Evolutionary conservation across 2,113 vertebrate genomes (phyloP).

Genomic region (Podarcis raffonei): DNA sequence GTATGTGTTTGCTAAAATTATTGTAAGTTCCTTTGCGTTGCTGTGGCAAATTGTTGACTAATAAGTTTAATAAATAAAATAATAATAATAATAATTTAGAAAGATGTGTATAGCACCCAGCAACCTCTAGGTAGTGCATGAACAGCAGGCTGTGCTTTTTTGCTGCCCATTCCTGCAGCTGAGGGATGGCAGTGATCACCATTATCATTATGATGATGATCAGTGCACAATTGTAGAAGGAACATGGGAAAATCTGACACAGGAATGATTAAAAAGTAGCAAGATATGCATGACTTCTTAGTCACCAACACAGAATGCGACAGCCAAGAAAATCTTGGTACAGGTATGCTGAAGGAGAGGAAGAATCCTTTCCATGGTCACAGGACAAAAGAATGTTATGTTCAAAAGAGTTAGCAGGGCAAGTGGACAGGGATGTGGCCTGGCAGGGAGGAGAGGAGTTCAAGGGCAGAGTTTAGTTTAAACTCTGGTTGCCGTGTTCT

Average conservation of each 20-base stretch:
- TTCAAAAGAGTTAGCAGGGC: background rate
- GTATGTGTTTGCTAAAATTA: too few species aligned
- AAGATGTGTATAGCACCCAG: background rate
- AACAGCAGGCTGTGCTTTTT: conserved; percentile 6
- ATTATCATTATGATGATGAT: background rate
- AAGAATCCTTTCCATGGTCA: background rate
- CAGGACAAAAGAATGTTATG: background rate
- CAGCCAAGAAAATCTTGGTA: background rate
- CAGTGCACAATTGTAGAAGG: background rate
- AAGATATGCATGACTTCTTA: background rate
- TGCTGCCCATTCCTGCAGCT: conserved; percentile 13
- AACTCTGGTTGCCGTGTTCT: background rate
- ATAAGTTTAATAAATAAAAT: too few species aligned
- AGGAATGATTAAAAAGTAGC: background rate
- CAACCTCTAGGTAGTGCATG: background rate
- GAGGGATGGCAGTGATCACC: background rate
- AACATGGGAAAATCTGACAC: background rate
- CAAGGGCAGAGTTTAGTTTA: background rate
- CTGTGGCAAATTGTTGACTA: too few species aligned
- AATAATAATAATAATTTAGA: background rate
- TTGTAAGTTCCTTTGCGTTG: too few species aligned
- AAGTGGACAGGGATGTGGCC: too few species aligned
- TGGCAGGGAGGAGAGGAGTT: background rate
- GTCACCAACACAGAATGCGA: background rate
- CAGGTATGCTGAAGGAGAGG: background rate